Evolutionary conservation across 2,797 vertebrate species (phyloP).

Genomic region (Neopelma chrysocephalum): DNA sequence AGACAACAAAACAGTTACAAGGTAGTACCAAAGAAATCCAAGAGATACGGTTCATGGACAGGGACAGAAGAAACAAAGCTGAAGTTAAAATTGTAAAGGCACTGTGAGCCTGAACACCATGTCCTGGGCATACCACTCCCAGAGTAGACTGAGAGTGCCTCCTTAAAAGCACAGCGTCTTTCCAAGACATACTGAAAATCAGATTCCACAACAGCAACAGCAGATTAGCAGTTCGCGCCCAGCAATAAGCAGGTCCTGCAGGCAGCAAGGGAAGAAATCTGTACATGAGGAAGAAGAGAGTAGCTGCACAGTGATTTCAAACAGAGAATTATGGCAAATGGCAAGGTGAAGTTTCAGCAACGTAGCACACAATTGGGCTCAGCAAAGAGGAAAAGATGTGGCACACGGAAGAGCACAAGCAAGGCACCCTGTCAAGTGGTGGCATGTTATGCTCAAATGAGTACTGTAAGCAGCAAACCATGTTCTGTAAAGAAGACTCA

Average conservation of each 20-base stretch:
- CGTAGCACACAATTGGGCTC: fast-evolving
- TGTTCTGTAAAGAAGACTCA: background rate
- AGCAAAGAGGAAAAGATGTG: background rate
- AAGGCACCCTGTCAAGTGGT: background rate
- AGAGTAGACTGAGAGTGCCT: background rate
- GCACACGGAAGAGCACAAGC: fast-evolving
- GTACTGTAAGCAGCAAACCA: background rate
- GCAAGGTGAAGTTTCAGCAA: background rate
- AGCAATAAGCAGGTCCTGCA: background rate
- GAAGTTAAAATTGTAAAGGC: background rate
- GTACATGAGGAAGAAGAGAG: background rate
- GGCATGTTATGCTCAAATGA: background rate
- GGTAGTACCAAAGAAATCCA: background rate
- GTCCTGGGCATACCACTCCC: background rate
- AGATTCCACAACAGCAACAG: background rate
- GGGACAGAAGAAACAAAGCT: background rate
- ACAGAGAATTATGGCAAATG: background rate
- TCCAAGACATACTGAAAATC: background rate
- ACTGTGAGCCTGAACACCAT: background rate
- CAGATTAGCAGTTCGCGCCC: background rate
- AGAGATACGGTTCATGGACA: fast-evolving
- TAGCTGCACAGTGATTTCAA: background rate
- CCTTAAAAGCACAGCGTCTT: background rate
- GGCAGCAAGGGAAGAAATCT: background rate
- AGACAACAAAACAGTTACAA: background rate